Percentiles rank a stretch among this genome's conserved stretches.
Conservation (phyloP, 2,797 vertebrate species). For the Xiphophorus birchmanni region DNA sequence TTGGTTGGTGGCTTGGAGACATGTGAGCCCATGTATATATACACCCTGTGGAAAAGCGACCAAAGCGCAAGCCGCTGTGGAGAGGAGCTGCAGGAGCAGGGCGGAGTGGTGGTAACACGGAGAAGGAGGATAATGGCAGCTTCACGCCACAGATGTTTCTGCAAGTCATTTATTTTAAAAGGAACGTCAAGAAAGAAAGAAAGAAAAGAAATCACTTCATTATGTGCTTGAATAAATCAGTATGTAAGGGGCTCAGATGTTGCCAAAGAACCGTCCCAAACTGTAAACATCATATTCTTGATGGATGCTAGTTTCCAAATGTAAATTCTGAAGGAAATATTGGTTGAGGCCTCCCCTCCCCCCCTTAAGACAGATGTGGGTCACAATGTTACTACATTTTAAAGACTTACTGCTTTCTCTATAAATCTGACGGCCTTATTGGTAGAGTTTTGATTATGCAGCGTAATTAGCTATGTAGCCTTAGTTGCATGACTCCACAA, state of each 20-base stretch:
- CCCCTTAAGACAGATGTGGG: neutral
- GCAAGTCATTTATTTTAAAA: slow-evolving; percentile 38
- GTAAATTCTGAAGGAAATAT: neutral
- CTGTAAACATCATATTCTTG: slow-evolving; percentile 7
- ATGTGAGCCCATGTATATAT: slow-evolving; percentile 49
- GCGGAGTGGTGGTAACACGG: slow-evolving; percentile 5
- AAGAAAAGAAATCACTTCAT: slow-evolving; percentile 1
- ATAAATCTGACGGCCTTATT: neutral
- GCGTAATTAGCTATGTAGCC: neutral
- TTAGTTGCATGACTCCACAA: neutral
- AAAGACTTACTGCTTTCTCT: neutral
- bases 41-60: slow-evolving; percentile 51
- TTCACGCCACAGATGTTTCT: slow-evolving; percentile 63
- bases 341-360: neutral
- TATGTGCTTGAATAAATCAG: slow-evolving; percentile 5
- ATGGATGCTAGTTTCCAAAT: neutral
- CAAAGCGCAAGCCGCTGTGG: slow-evolving; percentile 55
- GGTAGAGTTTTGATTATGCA: neutral
- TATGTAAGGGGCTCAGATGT: neutral
- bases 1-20: slow-evolving; percentile 67
- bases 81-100: slow-evolving; percentile 16
- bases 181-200: neutral
- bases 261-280: slow-evolving; percentile 33
- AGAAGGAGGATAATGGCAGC: slow-evolving; percentile 34
- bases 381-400: neutral